Base-by-base conservation (phyloP, 1,140 invertebrate species). In the Bathynomus jamesi region DNA sequence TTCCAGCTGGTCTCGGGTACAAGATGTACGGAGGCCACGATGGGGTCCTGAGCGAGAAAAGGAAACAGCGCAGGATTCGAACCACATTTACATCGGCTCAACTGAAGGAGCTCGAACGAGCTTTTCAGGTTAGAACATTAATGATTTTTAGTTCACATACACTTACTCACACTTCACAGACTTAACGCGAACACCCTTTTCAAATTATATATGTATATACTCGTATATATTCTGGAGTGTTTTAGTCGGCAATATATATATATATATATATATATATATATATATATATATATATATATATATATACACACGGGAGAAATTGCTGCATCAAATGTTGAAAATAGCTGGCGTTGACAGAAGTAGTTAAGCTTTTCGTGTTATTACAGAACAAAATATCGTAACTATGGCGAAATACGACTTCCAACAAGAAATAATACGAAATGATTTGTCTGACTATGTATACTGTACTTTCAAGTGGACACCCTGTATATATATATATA, bases 11-110 rank as follows among this genome's bases (percentile, higher is more conserved):
- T 62, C 84, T 94, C 65, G 90, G 90, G 3, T 94, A 93, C 84
- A 94, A 94, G 85, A 90, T 93, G 73, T 93, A 93, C 81, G 87
- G 90, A 4, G 89, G 91, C 0, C 79, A 82, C 69, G 91, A 93
- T 72, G 90, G 90, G 0, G 87, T 89, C 7, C 82, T 95, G 61
- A 91, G 92, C 28, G 93, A 95, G 81, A 95, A 95, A 82, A 84
- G 93, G 70, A 96, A 96, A 85, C 93, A 95, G 82, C 84, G 96
- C 40, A 85, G 96, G 76, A 98, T 98, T 82, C 85, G 96, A 75
- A 98, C 96, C 25, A 98, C 96, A 0, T 98, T 98, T 83, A 97
- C 95, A 10, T 95, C 93, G 24, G 92, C 91, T 27, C 96, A 99
- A 83, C 87, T 98, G 32, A 97, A 96, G 83, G 96, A 99, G 83